Evolutionary conservation across 2,888 invertebrate species (phyloP).

Genomic region (Xanthorhoe designata): DNA sequence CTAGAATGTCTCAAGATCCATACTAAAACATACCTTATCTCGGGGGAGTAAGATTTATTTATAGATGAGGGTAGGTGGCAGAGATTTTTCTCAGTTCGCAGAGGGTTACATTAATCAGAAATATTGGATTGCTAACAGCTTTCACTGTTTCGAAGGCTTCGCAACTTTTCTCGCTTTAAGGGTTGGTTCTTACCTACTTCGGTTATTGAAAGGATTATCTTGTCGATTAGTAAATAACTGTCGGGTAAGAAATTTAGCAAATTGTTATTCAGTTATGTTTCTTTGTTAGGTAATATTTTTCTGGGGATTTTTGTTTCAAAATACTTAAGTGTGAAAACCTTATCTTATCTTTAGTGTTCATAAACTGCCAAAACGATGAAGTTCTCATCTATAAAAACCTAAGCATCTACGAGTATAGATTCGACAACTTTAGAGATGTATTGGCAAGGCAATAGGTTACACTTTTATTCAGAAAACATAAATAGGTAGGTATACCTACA

Average conservation of each 20-base stretch:
- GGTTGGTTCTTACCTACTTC: neutral
- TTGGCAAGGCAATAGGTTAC: too few relatives aligned
- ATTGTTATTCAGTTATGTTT: too few relatives aligned
- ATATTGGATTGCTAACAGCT: conserved; percentile 45
- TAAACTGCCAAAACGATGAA: too few relatives aligned
- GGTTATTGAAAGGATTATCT: conserved; percentile 36
- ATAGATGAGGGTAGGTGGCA: conserved; percentile 28
- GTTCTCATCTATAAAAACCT: too few relatives aligned
- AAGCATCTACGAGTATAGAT: too few relatives aligned
- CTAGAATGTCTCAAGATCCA: conserved; percentile 24
- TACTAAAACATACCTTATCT: conserved; percentile 36
- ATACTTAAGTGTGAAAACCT: too few relatives aligned
- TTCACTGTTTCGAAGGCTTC: conserved; percentile 40
- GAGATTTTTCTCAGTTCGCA: conserved; percentile 38
- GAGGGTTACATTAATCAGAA: conserved; percentile 44
- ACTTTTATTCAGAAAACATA: too few relatives aligned
- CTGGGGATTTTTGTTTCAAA: too few relatives aligned
- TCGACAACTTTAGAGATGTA: too few relatives aligned
- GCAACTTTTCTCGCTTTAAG: conserved; percentile 33
- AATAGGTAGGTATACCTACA: too few relatives aligned
- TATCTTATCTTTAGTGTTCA: too few relatives aligned
- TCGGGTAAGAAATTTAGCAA: neutral
- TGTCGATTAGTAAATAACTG: conserved; percentile 24
- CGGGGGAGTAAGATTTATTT: conserved; percentile 10
- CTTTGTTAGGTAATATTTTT: too few relatives aligned